Evolutionary conservation across 2,888 invertebrate genomes (phyloP).

Genomic region (Galeruca laticollis): DNA sequence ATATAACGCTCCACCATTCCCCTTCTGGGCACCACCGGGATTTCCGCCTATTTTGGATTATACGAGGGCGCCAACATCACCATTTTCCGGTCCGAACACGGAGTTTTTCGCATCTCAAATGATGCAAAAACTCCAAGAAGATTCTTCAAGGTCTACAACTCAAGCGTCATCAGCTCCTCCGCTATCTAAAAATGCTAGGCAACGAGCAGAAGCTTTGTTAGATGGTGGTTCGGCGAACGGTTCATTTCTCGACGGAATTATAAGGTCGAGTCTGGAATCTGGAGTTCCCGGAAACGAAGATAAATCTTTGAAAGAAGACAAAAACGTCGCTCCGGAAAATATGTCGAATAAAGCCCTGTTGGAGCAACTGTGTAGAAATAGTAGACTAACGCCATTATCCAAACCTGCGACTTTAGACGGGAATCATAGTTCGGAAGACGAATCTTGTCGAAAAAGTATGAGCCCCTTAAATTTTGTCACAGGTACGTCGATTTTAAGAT

Average conservation of each 20-base stretch:
- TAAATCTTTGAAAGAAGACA: constrained; percentile 69
- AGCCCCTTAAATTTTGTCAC: constrained; percentile 62
- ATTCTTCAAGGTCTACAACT: constrained; percentile 68
- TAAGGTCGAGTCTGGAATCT: constrained; percentile 80
- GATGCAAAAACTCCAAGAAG: constrained; percentile 84
- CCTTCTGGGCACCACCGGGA: constrained; percentile 81
- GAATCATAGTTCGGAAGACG: constrained; percentile 67
- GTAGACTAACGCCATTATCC: constrained; percentile 69
- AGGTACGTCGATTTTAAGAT: constrained; percentile 46
- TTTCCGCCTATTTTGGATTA: constrained; percentile 70
- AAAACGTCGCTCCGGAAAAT: constrained; percentile 67
- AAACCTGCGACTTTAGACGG: constrained; percentile 60
- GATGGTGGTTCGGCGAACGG: constrained; percentile 79
- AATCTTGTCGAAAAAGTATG: constrained; percentile 63
- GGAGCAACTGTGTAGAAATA: constrained; percentile 77
- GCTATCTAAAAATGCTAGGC: constrained; percentile 68
- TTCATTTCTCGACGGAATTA: constrained; percentile 86
- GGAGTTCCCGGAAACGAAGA: constrained; percentile 70
- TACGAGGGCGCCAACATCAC: constrained; percentile 62
- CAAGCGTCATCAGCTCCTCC: constrained; percentile 43
- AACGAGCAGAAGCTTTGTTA: constrained; percentile 76
- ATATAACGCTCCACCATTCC: constrained; percentile 76
- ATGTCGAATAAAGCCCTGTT: constrained; percentile 74
- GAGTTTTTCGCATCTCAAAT: constrained; percentile 84
- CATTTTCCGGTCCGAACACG: constrained; percentile 69